A percentile compares a stretch with the other conserved stretches of the same genome.
Conservation (phyloP, 2,888 invertebrate genomes). For the Cactoblastis cactorum region DNA sequence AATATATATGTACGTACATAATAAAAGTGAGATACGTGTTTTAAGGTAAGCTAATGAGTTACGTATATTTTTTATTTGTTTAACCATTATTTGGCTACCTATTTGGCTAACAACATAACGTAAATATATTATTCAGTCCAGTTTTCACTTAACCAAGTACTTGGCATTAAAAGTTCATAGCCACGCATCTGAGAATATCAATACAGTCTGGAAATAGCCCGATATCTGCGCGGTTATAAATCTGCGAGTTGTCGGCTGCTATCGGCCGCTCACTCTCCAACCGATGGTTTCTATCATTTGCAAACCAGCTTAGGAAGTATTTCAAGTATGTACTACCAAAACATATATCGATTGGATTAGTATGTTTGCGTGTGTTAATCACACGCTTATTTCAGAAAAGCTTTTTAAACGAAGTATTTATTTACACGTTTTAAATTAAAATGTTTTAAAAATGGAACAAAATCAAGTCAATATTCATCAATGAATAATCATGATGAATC, state of each 20-base stretch:
- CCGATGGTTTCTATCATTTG: slow-evolving; percentile 76
- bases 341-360: slow-evolving; percentile 3
- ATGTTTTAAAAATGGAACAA: not conserved
- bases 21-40: no score
- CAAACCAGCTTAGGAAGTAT: slow-evolving; percentile 71
- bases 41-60: no score
- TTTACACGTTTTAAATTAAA: not conserved
- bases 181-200: slow-evolving; percentile 64
- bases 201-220: slow-evolving; percentile 66
- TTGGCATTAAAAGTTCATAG: slow-evolving; percentile 67
- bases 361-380: not conserved
- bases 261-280: slow-evolving; percentile 67
- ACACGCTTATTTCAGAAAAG: not conserved
- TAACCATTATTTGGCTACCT: no score
- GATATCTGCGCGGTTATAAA: slow-evolving; percentile 63
- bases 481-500: slow-evolving; percentile 12
- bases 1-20: no score
- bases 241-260: slow-evolving; percentile 71
- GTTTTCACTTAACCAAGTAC: slow-evolving; percentile 36
- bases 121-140: not conserved
- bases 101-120: no score
- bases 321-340: slow-evolving; percentile 39
- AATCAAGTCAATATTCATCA: not conserved
- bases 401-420: no score
- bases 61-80: no score